Base-by-base conservation (phyloP, 2,113 vertebrate species). In the Oryzias curvinotus region DNA sequence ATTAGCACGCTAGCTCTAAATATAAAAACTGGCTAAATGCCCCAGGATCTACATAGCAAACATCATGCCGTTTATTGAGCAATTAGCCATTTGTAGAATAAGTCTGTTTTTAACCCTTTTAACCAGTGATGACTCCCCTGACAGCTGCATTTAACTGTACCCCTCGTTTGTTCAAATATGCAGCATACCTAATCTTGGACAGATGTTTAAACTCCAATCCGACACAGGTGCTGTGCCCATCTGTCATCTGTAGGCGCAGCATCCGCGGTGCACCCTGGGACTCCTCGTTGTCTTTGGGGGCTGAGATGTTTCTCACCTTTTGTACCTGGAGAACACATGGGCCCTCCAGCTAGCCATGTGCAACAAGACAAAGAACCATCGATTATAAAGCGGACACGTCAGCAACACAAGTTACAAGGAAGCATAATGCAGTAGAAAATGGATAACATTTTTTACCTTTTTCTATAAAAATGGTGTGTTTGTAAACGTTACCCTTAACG, bases 211-310 rank as follows among this genome's bases (percentile, higher is more conserved):
- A 94, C 81, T 99, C 97, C 59, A 98, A 61, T 72, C 94, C 97
- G 52, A 90, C 94, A 83, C 96, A 98, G 84, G 71, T 94, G 68
- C 90, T 95, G 57, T 98, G 96, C 4, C 97, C 97, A 84, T 99
- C 97, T 0, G 96, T 99, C 96, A 99, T 95, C 84, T 98, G 97
- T 56, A 99, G 85, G 47, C 95, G 94, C 71, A 99, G 92, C 96
- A 98, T 97, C 77, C 97, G 90, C 26, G 95, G 96, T 15, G 96
- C 95, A 59, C 91, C 92, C 89, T 96, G 95, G 80, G 96, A 99
- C 76, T 98, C 96, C 82, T 97, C 96, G 0, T 96, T 92, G 82
- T 98, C 96, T 90, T 97, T 98, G 66, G 96, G 93, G 59, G 95
- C 95, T 23, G 96, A 89, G 73, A 97, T 89, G 86, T 98, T 98